Conservation (phyloP, 1,140 invertebrate genomes). For the Drosophila setifemur region DNA sequence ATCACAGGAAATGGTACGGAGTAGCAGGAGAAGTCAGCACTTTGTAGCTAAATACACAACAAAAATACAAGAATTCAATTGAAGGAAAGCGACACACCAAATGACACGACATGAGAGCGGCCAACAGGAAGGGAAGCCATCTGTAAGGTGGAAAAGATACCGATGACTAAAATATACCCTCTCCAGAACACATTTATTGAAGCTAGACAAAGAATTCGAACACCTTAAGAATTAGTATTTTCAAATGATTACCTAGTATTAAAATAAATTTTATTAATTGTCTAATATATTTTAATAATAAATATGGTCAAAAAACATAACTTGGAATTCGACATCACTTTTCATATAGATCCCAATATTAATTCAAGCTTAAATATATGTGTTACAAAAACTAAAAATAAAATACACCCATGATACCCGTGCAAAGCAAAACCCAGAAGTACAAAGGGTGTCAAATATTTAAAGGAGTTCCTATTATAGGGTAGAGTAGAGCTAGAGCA, state of each 20-base stretch:
- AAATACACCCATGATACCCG: not conserved
- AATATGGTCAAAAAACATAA: too few species aligned
- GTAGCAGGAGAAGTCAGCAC: constrained; percentile 19
- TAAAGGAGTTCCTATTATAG: too few species aligned
- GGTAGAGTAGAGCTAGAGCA: constrained; percentile 25
- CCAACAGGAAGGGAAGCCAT: constrained; percentile 50
- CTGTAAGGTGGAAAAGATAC: not conserved
- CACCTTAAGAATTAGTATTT: too few species aligned
- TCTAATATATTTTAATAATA: too few species aligned
- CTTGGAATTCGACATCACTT: too few species aligned
- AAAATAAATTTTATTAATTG: too few species aligned
- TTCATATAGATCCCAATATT: too few species aligned
- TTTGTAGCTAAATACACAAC: constrained; percentile 29
- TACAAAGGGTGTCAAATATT: too few species aligned
- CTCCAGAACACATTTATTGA: not conserved
- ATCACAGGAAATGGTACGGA: constrained; percentile 28
- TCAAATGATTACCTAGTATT: too few species aligned
- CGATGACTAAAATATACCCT: constrained; percentile 9
- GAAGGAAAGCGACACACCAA: constrained; percentile 74
- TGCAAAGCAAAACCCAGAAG: too few species aligned
- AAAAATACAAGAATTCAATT: constrained; percentile 67
- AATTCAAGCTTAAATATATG: too few species aligned
- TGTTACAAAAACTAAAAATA: not conserved
- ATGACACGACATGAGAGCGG: constrained; percentile 53
- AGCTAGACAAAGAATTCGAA: not conserved